phyloP scores from a whole-genome alignment of 1,140 invertebrate genomes.

The Platyscapa corneri region DNA sequence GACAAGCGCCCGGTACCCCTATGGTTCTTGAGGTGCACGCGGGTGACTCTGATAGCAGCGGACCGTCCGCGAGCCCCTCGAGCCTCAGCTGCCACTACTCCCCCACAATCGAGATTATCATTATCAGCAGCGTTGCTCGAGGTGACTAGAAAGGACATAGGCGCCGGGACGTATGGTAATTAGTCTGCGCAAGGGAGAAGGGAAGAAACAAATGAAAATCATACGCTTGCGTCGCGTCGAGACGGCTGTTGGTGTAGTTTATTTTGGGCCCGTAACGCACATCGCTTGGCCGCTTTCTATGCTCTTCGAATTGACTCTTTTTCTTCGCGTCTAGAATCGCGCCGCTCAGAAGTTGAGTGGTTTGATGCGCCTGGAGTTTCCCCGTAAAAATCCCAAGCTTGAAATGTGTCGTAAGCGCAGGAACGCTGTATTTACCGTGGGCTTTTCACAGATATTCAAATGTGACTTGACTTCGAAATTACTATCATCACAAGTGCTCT shows the following conservation, averaged over 20 bases:
- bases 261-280: not conserved
- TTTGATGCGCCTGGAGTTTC: not conserved
- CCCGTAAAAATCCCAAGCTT: not conserved
- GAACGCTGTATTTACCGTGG: not conserved
- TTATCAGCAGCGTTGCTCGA: constrained; percentile 3
- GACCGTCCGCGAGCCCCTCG: not conserved
- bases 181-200: not conserved
- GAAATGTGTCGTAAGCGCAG: not conserved
- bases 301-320: not conserved
- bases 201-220: not conserved
- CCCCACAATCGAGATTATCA: not conserved
- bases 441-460: constrained; percentile 2
- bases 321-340: not conserved
- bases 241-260: too few relatives aligned
- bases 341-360: not conserved
- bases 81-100: not conserved
- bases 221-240: not conserved
- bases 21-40: not conserved
- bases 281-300: not conserved
- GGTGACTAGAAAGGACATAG: constrained; percentile 1
- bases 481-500: constrained; percentile 9
- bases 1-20: not conserved
- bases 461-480: constrained; percentile 9
- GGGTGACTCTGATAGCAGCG: too few relatives aligned
- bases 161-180: not conserved